Conservation (phyloP, 37 sponge, comb jelly and placozoan genomes). For the Beroe ovata region DNA sequence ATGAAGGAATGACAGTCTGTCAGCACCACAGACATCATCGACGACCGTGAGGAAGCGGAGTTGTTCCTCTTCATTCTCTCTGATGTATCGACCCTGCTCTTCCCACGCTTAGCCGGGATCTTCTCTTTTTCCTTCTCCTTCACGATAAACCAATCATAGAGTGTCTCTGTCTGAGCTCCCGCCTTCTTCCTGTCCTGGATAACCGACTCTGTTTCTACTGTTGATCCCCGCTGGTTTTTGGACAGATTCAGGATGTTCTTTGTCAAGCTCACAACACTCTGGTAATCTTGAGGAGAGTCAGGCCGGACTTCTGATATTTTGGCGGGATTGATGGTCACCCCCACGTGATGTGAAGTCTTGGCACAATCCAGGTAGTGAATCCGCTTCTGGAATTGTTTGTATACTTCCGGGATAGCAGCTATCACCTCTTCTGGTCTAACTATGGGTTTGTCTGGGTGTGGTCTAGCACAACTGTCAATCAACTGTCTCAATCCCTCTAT, state of each 20-base stretch:
- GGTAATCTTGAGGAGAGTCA: slow-evolving; percentile 35
- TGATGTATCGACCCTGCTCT: slow-evolving; percentile 50
- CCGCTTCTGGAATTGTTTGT: slow-evolving; percentile 54
- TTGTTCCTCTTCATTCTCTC: slow-evolving; percentile 9
- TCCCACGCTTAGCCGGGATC: slow-evolving; percentile 13
- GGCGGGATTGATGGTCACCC: slow-evolving; percentile 3
- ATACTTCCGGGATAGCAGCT: slow-evolving; percentile 30
- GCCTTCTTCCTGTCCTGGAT: not conserved
- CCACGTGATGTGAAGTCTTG: not conserved
- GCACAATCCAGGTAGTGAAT: slow-evolving; percentile 53
- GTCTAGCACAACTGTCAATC: slow-evolving; percentile 66
- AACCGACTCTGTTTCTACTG: slow-evolving; percentile 15
- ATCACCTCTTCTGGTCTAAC: slow-evolving; percentile 35
- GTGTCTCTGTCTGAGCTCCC: not conserved
- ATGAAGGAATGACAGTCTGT: slow-evolving; percentile 57
- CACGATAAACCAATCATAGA: slow-evolving; percentile 35
- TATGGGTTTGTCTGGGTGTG: slow-evolving; percentile 45
- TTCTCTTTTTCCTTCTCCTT: not conserved
- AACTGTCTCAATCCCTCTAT: slow-evolving; percentile 15
- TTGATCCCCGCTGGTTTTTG: not conserved
- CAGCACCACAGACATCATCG: slow-evolving; percentile 50
- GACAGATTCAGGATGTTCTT: slow-evolving; percentile 54
- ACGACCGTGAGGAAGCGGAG: slow-evolving; percentile 55
- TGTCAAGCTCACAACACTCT: slow-evolving; percentile 43
- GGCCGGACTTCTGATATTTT: not conserved